These are phyloP conservation scores for Volucella inanis DNA, from an alignment of 2,888 invertebrate species.

Conservation along the genomic window DNA sequence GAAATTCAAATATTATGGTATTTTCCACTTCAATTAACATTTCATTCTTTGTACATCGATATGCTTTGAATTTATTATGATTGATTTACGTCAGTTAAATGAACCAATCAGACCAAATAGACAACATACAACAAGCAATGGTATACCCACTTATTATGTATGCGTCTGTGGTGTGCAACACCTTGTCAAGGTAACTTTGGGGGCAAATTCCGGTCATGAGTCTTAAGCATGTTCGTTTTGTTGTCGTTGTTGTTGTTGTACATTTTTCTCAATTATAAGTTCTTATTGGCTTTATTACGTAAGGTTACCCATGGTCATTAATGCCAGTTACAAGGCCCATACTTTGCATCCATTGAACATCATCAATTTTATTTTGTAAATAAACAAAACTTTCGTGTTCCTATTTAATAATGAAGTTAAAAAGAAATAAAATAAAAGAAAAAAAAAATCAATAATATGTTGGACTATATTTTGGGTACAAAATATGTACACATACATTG, in stretches of 20 bases:
- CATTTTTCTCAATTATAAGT: constrained; percentile 40
- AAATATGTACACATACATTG: no score
- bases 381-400: constrained; percentile 26
- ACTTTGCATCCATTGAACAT: constrained; percentile 46
- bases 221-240: constrained; percentile 22
- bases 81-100: constrained; percentile 48
- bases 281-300: constrained; percentile 57
- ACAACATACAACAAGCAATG: background rate
- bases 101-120: constrained; percentile 1
- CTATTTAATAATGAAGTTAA: constrained; percentile 11
- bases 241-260: constrained; percentile 12
- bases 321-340: constrained; percentile 56
- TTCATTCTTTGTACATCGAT: constrained; percentile 31
- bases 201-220: constrained; percentile 53
- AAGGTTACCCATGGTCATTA: constrained; percentile 46
- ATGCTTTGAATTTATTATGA: constrained; percentile 56
- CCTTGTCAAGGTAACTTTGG: constrained; percentile 52
- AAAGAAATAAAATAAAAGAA: background rate
- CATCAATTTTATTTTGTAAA: constrained; percentile 16
- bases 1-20: constrained; percentile 19
- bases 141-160: constrained; percentile 32
- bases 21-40: constrained; percentile 39
- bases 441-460: constrained; percentile 9
- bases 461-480: background rate
- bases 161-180: constrained; percentile 60